Base-by-base conservation (phyloP, 2,888 invertebrate species). In the Leptogaster cylindrica region DNA sequence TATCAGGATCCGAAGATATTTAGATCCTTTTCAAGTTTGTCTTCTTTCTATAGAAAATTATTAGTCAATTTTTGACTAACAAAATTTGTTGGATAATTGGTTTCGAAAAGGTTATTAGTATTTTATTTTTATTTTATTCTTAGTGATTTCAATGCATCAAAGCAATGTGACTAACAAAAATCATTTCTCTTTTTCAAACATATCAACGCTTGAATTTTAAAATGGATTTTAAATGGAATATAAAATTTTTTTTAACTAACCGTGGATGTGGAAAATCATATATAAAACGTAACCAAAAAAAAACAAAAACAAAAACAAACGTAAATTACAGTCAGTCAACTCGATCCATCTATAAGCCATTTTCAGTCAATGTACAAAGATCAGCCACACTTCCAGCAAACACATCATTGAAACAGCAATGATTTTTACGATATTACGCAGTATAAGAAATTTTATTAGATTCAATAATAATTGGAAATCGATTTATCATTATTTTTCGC, bases 381-480 rank as follows among this genome's bases (percentile, higher is more conserved):
- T 93, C 93, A 78, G 92, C 93, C 72, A 93, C 93, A 75, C 86
- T 93, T 81, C 93, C 93, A 77, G 90, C 91, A 77, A 91, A 91
- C 83, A 89, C 91, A 75, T 90, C 91, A 74, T 84, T 91, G 73
- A 81, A 81, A 74, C 78, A 79, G 76, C 78, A 75, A 76, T 75
- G 61, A 61, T 61, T 61, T 61, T 61, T 61, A 61, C 18, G 16
- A 44, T 28, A 7, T 44, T 36, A 27, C 5, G n/a, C 12, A 61
- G 10, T n/a, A 44, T 18, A 20, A 44, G 27, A 41, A 28, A 61
- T 27, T 44, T 61, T 61, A 44, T 14, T 61, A n/a, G 23, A 41
- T 61, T 27, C 7, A 48, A 25, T 25, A n/a, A 48, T 25, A 48
- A 12, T 48, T 25, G n/a, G n/a, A n/a, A n/a, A n/a, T n/a, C n/a